Evolutionary conservation across 2,797 vertebrate species (phyloP).

Genomic region (Sarcoramphus papa): DNA sequence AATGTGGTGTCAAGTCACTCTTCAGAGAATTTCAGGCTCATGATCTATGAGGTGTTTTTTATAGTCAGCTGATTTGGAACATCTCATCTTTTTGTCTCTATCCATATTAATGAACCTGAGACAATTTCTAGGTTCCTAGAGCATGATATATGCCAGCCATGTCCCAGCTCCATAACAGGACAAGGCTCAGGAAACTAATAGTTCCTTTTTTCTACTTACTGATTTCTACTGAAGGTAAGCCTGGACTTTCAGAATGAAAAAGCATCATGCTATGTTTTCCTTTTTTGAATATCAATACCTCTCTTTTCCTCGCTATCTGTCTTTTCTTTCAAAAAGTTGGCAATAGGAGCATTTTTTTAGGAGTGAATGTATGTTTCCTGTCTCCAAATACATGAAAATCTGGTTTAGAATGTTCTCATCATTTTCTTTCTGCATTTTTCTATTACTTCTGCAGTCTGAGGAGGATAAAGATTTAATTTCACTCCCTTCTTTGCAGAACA

Average conservation of each 20-base stretch:
- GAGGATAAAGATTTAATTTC: not conserved
- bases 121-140: not conserved
- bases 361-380: not conserved
- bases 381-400: not conserved
- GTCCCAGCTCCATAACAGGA: not conserved
- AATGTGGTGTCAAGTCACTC: not conserved
- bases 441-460: not conserved
- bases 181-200: not conserved
- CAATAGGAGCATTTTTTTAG: not conserved
- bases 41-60: not conserved
- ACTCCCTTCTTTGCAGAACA: not conserved
- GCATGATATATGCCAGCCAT: rapidly evolving
- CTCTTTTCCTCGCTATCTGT: rapidly evolving
- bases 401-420: not conserved
- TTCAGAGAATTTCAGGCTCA: not conserved
- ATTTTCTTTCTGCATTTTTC: not conserved
- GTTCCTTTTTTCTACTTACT: not conserved
- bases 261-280: not conserved
- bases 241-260: not conserved
- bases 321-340: not conserved
- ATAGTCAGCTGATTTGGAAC: not conserved
- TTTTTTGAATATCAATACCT: not conserved
- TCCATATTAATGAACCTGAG: not conserved
- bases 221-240: not conserved
- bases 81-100: not conserved